Evolutionary conservation across 2,888 invertebrate genomes (phyloP).

Genomic region (Phrixothrix hirtus): DNA sequence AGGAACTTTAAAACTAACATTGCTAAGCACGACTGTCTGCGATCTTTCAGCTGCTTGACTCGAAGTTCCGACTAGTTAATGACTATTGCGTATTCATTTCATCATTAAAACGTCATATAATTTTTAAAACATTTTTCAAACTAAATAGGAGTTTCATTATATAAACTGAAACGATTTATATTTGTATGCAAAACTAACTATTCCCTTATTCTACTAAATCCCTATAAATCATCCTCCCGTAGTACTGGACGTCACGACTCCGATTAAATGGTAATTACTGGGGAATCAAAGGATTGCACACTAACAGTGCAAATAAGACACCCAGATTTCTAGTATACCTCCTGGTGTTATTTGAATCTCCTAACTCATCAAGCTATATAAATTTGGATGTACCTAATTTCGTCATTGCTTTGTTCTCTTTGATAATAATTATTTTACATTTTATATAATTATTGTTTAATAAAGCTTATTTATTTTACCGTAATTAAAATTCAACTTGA

Average conservation of each 20-base stretch:
- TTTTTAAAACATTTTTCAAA: too few relatives aligned
- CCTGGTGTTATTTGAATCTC: constrained; percentile 13
- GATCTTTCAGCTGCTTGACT: constrained; percentile 32
- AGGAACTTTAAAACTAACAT: constrained; percentile 29
- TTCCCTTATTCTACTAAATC: constrained; percentile 34
- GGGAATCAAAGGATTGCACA: constrained; percentile 36
- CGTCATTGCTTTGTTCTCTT: too few relatives aligned
- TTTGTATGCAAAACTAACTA: constrained; percentile 35
- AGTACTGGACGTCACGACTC: constrained; percentile 36
- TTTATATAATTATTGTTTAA: too few relatives aligned
- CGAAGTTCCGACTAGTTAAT: too few relatives aligned
- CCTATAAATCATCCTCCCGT: constrained; percentile 39
- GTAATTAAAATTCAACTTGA: too few relatives aligned
- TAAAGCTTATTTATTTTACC: too few relatives aligned
- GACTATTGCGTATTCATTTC: too few relatives aligned
- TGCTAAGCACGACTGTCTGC: constrained; percentile 20
- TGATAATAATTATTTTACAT: too few relatives aligned
- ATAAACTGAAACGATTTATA: too few relatives aligned
- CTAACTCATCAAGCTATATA: background rate
- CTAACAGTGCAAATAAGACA: constrained; percentile 37
- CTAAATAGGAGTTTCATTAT: too few relatives aligned
- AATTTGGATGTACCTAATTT: too few relatives aligned
- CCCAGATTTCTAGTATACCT: constrained; percentile 33
- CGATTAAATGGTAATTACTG: constrained; percentile 39
- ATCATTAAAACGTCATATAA: too few relatives aligned